Evolutionary conservation across 2,888 invertebrate genomes (phyloP).

Genomic region (Nomada flava): DNA sequence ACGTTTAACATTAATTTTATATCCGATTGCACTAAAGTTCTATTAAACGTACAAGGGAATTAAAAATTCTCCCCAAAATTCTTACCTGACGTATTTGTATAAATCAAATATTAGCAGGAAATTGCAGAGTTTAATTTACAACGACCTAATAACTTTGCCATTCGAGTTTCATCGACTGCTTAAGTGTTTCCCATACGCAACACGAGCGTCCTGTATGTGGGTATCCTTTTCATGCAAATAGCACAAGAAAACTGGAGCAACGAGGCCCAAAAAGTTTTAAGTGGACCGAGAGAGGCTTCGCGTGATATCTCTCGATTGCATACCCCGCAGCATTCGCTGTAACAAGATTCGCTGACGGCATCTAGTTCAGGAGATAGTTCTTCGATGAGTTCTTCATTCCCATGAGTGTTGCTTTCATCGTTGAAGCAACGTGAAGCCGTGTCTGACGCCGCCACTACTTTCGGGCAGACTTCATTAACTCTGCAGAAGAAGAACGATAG

Average conservation of each 20-base stretch:
- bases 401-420: conserved; percentile 66
- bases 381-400: conserved; percentile 61
- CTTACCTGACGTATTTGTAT: too few relatives aligned
- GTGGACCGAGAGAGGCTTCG: conserved; percentile 52
- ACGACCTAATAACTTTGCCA: neutral
- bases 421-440: conserved; percentile 22
- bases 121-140: neutral
- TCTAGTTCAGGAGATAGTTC: conserved; percentile 59
- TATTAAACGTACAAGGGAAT: too few relatives aligned
- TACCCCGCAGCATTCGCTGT: conserved; percentile 47
- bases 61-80: too few relatives aligned
- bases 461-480: conserved; percentile 33
- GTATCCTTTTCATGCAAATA: conserved; percentile 28
- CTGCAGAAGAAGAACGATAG: conserved; percentile 12
- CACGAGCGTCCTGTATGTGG: conserved; percentile 1
- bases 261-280: conserved; percentile 55
- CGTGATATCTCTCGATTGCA: conserved; percentile 51
- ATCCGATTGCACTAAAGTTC: too few relatives aligned
- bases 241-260: conserved; percentile 45
- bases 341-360: conserved; percentile 63
- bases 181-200: neutral
- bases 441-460: conserved; percentile 25
- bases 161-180: conserved; percentile 3
- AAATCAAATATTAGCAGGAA: neutral
- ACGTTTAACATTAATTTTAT: too few relatives aligned